Percentiles rank a stretch among this genome's conserved stretches.
phyloP scores from a whole-genome alignment of 2,888 invertebrate genomes.

The Leptinotarsa rubiginosa region DNA sequence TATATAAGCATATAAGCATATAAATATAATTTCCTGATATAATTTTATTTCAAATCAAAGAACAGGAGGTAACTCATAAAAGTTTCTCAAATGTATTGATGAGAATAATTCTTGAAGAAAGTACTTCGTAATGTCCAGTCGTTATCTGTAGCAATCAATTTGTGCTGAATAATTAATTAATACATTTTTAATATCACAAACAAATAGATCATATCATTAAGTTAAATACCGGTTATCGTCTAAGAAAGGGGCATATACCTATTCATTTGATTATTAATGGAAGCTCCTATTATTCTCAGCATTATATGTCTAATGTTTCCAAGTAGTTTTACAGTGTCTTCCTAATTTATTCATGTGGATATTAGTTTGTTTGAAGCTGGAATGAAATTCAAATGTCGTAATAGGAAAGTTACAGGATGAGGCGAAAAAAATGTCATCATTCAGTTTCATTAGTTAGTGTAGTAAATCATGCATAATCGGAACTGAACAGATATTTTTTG shows the following conservation, averaged over 20 bases:
- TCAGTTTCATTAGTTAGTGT: not conserved
- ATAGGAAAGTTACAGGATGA: not conserved
- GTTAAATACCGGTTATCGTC: constrained; percentile 43
- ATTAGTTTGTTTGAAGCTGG: constrained; percentile 27
- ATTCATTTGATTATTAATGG: constrained; percentile 35
- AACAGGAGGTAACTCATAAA: not conserved
- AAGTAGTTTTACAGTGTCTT: constrained; percentile 35
- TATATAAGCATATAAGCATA: too few relatives aligned
- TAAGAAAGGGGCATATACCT: constrained; percentile 40
- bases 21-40: too few relatives aligned
- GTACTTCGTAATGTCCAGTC: constrained; percentile 36
- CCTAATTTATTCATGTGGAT: constrained; percentile 30
- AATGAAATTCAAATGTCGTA: not conserved
- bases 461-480: not conserved
- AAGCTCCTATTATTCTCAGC: constrained; percentile 35
- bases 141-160: constrained; percentile 41
- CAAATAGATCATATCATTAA: constrained; percentile 49
- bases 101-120: constrained; percentile 22
- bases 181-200: constrained; percentile 49
- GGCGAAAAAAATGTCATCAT: not conserved
- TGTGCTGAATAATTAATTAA: constrained; percentile 46
- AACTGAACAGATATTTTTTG: too few relatives aligned
- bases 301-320: constrained; percentile 41
- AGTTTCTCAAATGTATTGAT: constrained; percentile 18
- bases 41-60: not conserved